A percentile compares a stretch with the other conserved stretches of the same genome.
These are phyloP conservation scores for Atethmia centrago DNA, from an alignment of 2,888 invertebrate genomes.

Conservation along the genomic window DNA sequence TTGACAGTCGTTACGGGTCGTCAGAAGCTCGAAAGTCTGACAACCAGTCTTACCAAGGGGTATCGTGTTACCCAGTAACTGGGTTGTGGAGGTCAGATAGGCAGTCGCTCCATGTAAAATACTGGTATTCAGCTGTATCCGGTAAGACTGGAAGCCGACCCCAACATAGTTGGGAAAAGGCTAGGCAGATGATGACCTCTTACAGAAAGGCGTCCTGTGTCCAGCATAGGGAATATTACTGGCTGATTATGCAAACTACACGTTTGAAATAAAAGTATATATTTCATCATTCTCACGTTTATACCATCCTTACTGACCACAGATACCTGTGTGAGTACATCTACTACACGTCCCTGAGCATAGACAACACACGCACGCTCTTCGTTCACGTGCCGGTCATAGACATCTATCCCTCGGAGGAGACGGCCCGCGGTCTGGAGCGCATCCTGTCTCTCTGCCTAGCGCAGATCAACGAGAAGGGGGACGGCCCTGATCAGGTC, in stretches of 20 bases:
- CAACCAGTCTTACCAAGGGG: too few species aligned
- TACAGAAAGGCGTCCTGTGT: background rate
- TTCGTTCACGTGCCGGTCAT: slow-evolving; percentile 95
- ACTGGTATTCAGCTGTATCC: too few species aligned
- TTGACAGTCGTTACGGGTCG: too few species aligned
- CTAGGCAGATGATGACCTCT: too few species aligned
- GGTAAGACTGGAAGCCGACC: too few species aligned
- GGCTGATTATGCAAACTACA: background rate
- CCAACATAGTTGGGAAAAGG: too few species aligned
- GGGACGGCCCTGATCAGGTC: slow-evolving; percentile 53
- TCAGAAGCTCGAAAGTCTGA: too few species aligned
- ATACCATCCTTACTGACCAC: slow-evolving; percentile 43
- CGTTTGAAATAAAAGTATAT: background rate
- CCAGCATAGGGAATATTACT: background rate
- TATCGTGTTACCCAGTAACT: too few species aligned
- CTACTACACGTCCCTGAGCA: slow-evolving; percentile 93
- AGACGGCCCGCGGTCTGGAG: slow-evolving; percentile 81
- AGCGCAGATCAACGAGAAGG: slow-evolving; percentile 74
- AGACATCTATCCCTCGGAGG: slow-evolving; percentile 82
- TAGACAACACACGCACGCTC: slow-evolving; percentile 90
- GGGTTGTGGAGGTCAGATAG: too few species aligned
- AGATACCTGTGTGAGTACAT: slow-evolving; percentile 95
- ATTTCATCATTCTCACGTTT: background rate
- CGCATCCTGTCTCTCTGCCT: slow-evolving; percentile 79
- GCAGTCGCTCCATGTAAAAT: too few species aligned